Conservation (phyloP, 2,113 vertebrate species). For the Todiramphus saurophagus region DNA sequence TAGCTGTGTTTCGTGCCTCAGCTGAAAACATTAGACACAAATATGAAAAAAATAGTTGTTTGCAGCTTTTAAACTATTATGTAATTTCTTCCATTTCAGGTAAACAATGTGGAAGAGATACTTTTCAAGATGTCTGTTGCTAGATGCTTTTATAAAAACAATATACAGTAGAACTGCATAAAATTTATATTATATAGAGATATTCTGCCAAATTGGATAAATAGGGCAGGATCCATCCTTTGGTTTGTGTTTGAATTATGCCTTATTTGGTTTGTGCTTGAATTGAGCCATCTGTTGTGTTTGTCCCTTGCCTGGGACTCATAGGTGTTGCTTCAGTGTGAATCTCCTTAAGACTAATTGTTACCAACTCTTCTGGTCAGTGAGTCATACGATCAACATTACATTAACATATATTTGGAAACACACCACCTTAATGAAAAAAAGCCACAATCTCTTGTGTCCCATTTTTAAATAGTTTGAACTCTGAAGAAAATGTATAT, state of each 20-base stretch:
- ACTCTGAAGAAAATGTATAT: background rate
- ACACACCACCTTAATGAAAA: rapidly evolving
- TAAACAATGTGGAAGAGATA: background rate
- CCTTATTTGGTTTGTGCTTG: background rate
- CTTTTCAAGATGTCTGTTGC: background rate
- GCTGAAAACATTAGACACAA: background rate
- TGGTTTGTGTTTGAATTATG: background rate
- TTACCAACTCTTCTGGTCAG: background rate
- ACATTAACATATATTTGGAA: background rate
- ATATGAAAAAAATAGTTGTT: background rate
- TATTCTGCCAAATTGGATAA: background rate
- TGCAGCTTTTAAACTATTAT: background rate
- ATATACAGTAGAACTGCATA: background rate
- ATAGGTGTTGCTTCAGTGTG: background rate
- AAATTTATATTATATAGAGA: background rate
- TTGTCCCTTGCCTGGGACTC: background rate
- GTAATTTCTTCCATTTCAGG: background rate
- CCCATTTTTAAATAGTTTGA: background rate
- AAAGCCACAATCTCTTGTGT: background rate
- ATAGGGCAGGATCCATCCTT: background rate
- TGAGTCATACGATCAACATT: background rate
- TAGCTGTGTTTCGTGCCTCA: background rate
- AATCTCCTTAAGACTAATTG: background rate
- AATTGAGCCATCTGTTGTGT: background rate
- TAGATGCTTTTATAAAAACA: background rate